These are phyloP conservation scores for Bimastos eiseni DNA, from an alignment of 2,888 invertebrate genomes.

Conservation along the genomic window DNA sequence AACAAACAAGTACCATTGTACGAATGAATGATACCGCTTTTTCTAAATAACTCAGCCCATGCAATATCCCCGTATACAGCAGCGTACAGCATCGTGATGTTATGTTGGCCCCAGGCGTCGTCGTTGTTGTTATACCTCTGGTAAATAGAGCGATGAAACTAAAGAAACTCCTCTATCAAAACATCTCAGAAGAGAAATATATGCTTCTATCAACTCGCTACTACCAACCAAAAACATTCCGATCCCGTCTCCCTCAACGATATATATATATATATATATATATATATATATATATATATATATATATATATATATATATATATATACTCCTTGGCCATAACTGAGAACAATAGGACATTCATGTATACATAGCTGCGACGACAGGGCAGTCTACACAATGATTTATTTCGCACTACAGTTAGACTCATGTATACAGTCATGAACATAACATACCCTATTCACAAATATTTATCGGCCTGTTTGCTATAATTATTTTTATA, in stretches of 20 bases:
- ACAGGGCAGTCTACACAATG: neutral
- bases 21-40: neutral
- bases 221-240: neutral
- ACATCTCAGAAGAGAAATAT: neutral
- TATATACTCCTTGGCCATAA: neutral
- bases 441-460: neutral
- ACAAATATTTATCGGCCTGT: neutral
- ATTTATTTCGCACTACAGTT: neutral
- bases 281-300: neutral
- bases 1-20: neutral
- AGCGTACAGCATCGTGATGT: neutral
- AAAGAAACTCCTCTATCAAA: neutral
- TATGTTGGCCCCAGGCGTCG: neutral
- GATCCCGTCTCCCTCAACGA: neutral
- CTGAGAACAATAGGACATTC: neutral
- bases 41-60: neutral
- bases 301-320: neutral
- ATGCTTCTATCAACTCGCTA: neutral
- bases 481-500: neutral
- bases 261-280: neutral
- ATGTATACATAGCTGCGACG: neutral
- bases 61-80: neutral
- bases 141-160: neutral
- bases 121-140: neutral
- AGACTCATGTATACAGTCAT: neutral